Evolutionary conservation across 2,888 invertebrate species (phyloP).

Genomic region (Neria commutata): DNA sequence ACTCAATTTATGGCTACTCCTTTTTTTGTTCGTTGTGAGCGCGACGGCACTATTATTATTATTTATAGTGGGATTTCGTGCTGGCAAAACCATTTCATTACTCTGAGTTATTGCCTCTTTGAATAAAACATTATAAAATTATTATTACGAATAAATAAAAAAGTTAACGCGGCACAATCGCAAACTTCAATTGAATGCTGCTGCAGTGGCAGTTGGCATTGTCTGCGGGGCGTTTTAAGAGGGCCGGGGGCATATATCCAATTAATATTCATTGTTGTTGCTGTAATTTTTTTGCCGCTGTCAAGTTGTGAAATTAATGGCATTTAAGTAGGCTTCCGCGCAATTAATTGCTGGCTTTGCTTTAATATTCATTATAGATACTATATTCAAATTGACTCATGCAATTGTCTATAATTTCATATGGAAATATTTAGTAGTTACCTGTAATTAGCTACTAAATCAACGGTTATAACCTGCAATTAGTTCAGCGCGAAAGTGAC

Average conservation of each 20-base stretch:
- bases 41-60: neutral
- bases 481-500: too few species aligned
- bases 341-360: too few species aligned
- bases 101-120: constrained; percentile 14
- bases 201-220: constrained; percentile 5
- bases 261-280: too few species aligned
- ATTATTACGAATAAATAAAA: neutral
- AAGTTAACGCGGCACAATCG: too few species aligned
- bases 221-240: neutral
- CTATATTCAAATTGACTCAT: too few species aligned
- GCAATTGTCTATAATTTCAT: too few species aligned
- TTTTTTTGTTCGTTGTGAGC: neutral
- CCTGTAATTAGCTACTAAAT: too few species aligned
- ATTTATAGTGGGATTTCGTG: constrained; percentile 4
- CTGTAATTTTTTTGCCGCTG: neutral
- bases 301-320: neutral
- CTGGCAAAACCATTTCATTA: constrained; percentile 6
- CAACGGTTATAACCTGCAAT: too few species aligned
- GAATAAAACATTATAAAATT: constrained; percentile 8
- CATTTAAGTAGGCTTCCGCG: neutral
- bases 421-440: too few species aligned
- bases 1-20: neutral
- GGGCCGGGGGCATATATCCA: too few species aligned
- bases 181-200: too few species aligned
- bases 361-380: too few species aligned